These are phyloP conservation scores for Charaxes varanes DNA, from an alignment of 1,140 invertebrate genomes.

Conservation along the genomic window DNA sequence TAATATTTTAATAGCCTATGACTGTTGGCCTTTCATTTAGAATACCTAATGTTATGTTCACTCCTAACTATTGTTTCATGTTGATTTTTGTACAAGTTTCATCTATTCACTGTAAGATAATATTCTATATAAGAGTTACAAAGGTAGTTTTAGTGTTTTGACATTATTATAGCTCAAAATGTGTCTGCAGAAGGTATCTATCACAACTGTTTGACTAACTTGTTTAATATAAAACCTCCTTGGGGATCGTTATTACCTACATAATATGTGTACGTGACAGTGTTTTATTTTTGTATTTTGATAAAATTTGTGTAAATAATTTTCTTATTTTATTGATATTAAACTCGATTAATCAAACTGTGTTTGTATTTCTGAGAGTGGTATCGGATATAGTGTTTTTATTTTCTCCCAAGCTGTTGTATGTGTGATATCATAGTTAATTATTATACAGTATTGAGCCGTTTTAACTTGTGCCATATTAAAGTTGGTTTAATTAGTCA, in stretches of 20 bases:
- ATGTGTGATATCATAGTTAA: too few species aligned
- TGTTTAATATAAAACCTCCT: conserved; percentile 47
- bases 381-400: too few species aligned
- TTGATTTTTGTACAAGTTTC: conserved; percentile 15
- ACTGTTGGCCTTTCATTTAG: too few species aligned
- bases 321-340: conserved; percentile 75
- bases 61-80: conserved; percentile 16
- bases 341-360: conserved; percentile 68
- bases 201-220: conserved; percentile 33
- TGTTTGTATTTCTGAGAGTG: too few species aligned
- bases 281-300: conserved; percentile 74
- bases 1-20: too few species aligned
- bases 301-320: conserved; percentile 74
- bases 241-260: conserved; percentile 55
- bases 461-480: too few species aligned
- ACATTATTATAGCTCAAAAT: conserved; percentile 42
- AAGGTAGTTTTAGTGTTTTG: conserved; percentile 31
- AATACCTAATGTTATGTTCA: too few species aligned
- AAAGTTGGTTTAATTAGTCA: too few species aligned
- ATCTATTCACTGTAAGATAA: conserved; percentile 26
- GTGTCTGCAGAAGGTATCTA: conserved; percentile 21
- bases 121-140: conserved; percentile 32
- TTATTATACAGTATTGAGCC: too few species aligned
- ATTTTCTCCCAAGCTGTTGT: too few species aligned
- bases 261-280: conserved; percentile 70